Evolutionary conservation across 2,888 invertebrate species (phyloP).

Genomic region (Apomyelois bistriatella): DNA sequence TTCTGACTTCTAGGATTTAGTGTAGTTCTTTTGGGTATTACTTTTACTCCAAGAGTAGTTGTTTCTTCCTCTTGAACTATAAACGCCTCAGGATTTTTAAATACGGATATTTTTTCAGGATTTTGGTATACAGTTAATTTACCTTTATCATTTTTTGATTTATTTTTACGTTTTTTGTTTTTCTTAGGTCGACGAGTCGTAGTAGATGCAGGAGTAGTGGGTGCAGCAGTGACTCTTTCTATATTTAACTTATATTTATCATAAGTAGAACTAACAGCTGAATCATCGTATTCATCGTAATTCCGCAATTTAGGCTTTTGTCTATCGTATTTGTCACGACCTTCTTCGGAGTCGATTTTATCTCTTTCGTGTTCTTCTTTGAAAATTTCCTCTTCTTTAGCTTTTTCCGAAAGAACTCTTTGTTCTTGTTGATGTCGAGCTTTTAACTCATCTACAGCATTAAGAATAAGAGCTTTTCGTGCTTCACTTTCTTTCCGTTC

Average conservation of each 20-base stretch:
- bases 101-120: constrained; percentile 47
- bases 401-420: constrained; percentile 52
- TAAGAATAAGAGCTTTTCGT: constrained; percentile 56
- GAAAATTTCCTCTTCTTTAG: constrained; percentile 60
- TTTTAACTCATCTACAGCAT: constrained; percentile 63
- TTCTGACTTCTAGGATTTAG: constrained; percentile 1
- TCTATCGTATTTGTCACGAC: constrained; percentile 41
- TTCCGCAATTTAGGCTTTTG: constrained; percentile 21
- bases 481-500: constrained; percentile 55
- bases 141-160: constrained; percentile 35
- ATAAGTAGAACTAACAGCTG: constrained; percentile 25
- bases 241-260: constrained; percentile 50
- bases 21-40: background rate
- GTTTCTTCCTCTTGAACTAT: constrained; percentile 44
- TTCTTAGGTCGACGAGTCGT: constrained; percentile 27
- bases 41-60: constrained; percentile 11
- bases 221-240: constrained; percentile 14
- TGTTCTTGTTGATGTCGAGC: constrained; percentile 61
- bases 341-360: constrained; percentile 25
- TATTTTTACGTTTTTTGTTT: constrained; percentile 20
- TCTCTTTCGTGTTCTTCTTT: constrained; percentile 54
- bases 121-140: constrained; percentile 63
- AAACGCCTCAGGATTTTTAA: constrained; percentile 57
- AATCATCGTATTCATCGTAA: constrained; percentile 60
- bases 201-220: constrained; percentile 14